These are phyloP conservation scores for Saccostrea echinata DNA, from an alignment of 1,140 invertebrate genomes.

Conservation along the genomic window DNA sequence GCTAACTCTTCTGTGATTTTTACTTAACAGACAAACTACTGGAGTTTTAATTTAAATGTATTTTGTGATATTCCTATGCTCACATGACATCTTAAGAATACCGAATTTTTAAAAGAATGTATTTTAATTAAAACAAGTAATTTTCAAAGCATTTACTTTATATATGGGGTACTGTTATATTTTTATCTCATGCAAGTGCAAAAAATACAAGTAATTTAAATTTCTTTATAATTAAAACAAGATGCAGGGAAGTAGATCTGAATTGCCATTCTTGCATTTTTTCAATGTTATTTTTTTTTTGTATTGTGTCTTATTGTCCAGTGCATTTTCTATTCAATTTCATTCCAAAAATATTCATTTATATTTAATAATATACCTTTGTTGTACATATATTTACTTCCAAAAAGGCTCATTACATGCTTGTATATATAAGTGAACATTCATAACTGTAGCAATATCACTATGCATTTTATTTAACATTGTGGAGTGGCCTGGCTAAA, in stretches of 20 bases:
- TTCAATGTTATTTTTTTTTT: neutral
- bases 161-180: too few relatives aligned
- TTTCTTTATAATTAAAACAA: neutral
- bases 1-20: conserved; percentile 34
- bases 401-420: conserved; percentile 9
- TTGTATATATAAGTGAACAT: conserved; percentile 20
- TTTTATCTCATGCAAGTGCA: too few relatives aligned
- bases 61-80: neutral
- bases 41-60: neutral
- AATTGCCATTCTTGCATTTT: neutral
- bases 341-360: conserved; percentile 18
- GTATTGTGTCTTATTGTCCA: neutral
- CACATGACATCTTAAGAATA: neutral
- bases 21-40: neutral
- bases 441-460: neutral
- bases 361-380: neutral
- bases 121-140: too few relatives aligned
- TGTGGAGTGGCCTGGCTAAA: neutral
- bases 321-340: neutral
- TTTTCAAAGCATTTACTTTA: too few relatives aligned
- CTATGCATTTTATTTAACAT: conserved; percentile 36
- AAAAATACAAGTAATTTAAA: too few relatives aligned
- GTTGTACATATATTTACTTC: conserved; percentile 24
- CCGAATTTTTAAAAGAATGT: too few relatives aligned
- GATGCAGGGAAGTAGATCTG: neutral